Conservation (phyloP, 2,797 vertebrate species). For the Chelidonichthys spinosus region DNA sequence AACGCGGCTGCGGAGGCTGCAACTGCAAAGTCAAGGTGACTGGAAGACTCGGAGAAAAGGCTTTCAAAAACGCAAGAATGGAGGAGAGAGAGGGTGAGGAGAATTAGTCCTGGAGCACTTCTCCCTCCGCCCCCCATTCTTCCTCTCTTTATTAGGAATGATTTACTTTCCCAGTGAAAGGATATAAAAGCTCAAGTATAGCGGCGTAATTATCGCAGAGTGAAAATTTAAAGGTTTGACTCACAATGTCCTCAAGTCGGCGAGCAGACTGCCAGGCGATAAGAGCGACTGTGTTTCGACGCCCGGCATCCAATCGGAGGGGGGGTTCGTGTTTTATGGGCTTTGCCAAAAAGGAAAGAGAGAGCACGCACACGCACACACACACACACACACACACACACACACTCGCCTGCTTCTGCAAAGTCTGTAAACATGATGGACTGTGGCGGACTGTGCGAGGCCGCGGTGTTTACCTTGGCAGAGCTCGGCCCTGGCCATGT, state of each 20-base stretch:
- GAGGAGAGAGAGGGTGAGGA: conserved; percentile 79
- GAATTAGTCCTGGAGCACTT: conserved; percentile 87
- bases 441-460: conserved; percentile 75
- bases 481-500: conserved; percentile 77
- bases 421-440: conserved; percentile 84
- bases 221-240: conserved; percentile 89
- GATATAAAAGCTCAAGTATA: conserved; percentile 90
- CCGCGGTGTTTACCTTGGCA: conserved; percentile 83
- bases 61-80: conserved; percentile 81
- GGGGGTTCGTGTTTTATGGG: conserved; percentile 78
- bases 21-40: conserved; percentile 91
- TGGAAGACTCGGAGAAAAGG: conserved; percentile 82
- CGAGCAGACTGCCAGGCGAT: conserved; percentile 81
- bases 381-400: conserved; percentile 76
- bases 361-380: conserved; percentile 70
- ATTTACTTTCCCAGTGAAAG: conserved; percentile 89
- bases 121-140: conserved; percentile 82
- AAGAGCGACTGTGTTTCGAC: conserved; percentile 77
- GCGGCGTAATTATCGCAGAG: conserved; percentile 85
- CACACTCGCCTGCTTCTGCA: conserved; percentile 63
- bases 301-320: conserved; percentile 66
- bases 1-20: conserved; percentile 82
- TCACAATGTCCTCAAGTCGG: conserved; percentile 87
- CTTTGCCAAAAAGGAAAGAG: conserved; percentile 74
- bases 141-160: conserved; percentile 87